phyloP scores from a whole-genome alignment of 1,140 invertebrate genomes.

The Pseudomyrmex concolor region DNA sequence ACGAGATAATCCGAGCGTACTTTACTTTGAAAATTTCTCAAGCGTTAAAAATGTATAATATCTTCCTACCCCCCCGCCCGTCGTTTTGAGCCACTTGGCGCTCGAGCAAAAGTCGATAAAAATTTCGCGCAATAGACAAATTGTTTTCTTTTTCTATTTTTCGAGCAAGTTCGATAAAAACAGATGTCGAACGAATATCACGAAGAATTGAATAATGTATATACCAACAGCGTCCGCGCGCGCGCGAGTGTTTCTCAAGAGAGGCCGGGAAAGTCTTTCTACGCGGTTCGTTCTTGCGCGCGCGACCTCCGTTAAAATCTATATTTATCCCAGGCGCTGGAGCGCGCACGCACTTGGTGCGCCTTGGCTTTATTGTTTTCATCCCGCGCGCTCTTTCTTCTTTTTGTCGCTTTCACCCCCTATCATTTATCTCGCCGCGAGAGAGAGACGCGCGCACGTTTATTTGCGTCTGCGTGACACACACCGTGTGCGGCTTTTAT shows the following conservation, averaged over 20 bases:
- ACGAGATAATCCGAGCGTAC: too few relatives aligned
- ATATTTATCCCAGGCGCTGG: conserved; percentile 80
- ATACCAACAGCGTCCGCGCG: background rate
- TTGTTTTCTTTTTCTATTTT: too few relatives aligned
- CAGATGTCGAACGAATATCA: background rate
- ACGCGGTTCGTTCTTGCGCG: conserved; percentile 72
- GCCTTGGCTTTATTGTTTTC: conserved; percentile 78
- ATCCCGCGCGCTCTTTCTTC: conserved; percentile 41
- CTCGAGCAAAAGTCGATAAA: too few relatives aligned
- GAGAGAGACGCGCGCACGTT: conserved; percentile 58
- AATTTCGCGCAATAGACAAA: too few relatives aligned
- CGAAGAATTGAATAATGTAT: background rate
- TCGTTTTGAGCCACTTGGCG: too few relatives aligned
- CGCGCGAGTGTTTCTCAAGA: too few relatives aligned
- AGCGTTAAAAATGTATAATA: too few relatives aligned
- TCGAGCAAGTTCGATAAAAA: background rate
- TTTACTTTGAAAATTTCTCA: too few relatives aligned
- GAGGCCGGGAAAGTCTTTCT: conserved; percentile 72
- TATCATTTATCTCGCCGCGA: conserved; percentile 38
- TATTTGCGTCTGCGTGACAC: conserved; percentile 75
- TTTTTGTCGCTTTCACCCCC: conserved; percentile 72
- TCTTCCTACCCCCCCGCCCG: too few relatives aligned
- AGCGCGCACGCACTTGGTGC: conserved; percentile 77
- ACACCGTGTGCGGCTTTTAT: conserved; percentile 63
- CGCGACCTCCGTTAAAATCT: conserved; percentile 81